Evolutionary conservation across 2,797 vertebrate species (phyloP).

Genomic region (Peromyscus eremicus): DNA sequence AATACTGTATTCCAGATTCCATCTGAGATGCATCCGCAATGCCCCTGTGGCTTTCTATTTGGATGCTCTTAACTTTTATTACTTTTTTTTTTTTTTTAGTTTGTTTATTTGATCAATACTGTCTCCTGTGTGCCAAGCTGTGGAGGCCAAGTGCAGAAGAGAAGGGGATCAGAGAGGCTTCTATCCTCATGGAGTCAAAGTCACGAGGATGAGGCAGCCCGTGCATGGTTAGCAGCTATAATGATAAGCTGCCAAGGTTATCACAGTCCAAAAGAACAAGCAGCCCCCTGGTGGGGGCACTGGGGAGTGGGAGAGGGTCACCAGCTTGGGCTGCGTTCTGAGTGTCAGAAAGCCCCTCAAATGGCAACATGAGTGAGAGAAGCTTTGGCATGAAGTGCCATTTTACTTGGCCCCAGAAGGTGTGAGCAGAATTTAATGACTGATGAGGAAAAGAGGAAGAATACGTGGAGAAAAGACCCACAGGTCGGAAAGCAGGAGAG

Average conservation of each 20-base stretch:
- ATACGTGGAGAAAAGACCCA: not conserved
- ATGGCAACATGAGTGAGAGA: not conserved
- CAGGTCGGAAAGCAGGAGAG: not conserved
- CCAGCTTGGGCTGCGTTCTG: not conserved
- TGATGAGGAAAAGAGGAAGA: not conserved
- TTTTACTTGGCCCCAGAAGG: slow-evolving; percentile 10
- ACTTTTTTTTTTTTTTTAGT: slow-evolving; percentile 49
- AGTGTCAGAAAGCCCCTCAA: not conserved
- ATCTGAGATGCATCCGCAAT: not conserved
- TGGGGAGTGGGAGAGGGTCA: not conserved
- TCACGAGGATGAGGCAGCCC: not conserved
- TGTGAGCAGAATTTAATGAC: not conserved
- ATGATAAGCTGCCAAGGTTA: not conserved
- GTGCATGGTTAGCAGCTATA: not conserved
- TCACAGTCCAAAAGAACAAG: not conserved
- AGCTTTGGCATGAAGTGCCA: not conserved
- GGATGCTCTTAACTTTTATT: slow-evolving; percentile 58
- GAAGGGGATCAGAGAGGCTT: not conserved
- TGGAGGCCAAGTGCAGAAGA: slow-evolving; percentile 16
- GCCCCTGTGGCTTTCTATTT: slow-evolving; percentile 51
- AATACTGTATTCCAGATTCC: not conserved
- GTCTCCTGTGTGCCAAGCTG: slow-evolving; percentile 26
- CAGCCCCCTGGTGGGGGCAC: not conserved
- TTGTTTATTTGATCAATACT: slow-evolving; percentile 62
- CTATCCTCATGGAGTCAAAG: not conserved